phyloP scores from a whole-genome alignment of 2,888 invertebrate species.

The Trissolcus japonicus region DNA sequence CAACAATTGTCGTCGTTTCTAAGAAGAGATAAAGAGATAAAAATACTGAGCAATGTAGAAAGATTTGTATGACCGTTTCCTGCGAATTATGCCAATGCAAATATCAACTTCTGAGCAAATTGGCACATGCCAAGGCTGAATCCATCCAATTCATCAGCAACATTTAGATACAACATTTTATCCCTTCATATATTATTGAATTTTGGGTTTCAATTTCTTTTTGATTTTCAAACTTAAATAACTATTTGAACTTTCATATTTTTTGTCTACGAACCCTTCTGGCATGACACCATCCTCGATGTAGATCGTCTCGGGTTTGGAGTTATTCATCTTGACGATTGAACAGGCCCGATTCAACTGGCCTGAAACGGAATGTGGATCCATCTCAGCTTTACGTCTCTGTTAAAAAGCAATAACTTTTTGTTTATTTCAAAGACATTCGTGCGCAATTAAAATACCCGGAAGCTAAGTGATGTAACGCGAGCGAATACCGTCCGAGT shows the following conservation, averaged over 20 bases:
- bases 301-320: constrained; percentile 19
- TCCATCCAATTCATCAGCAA: constrained; percentile 27
- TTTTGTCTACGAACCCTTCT: constrained; percentile 12
- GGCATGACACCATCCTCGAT: constrained; percentile 13
- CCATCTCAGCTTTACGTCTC: too few relatives aligned
- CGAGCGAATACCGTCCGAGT: too few relatives aligned
- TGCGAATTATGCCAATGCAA: constrained; percentile 10
- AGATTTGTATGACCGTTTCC: not conserved
- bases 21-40: constrained; percentile 10
- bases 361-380: not conserved
- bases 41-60: not conserved
- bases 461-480: too few relatives aligned
- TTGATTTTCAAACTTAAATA: not conserved
- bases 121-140: constrained; percentile 33
- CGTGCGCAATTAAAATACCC: too few relatives aligned
- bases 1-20: constrained; percentile 61
- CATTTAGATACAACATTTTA: not conserved
- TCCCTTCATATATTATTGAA: too few relatives aligned
- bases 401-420: too few relatives aligned
- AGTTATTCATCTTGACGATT: constrained; percentile 15
- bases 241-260: not conserved
- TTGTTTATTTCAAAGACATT: too few relatives aligned
- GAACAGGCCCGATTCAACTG: not conserved
- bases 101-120: constrained; percentile 22
- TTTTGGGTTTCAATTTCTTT: not conserved